phyloP scores from a whole-genome alignment of 2,797 vertebrate species.

The Rhinogobio ventralis region DNA sequence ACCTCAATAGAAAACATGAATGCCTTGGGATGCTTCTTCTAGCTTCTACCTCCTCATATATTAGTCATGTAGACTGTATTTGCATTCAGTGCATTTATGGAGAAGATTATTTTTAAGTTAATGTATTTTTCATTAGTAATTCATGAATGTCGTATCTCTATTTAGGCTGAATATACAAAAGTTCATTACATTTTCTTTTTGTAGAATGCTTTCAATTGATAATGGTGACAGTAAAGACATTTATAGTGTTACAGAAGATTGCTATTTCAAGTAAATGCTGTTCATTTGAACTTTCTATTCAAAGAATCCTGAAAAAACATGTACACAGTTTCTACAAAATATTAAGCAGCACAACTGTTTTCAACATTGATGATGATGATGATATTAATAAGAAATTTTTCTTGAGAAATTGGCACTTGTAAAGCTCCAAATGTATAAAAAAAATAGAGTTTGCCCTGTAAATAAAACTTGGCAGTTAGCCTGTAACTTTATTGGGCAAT shows the following conservation, averaged over 20 bases:
- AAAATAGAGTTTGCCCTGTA: neutral
- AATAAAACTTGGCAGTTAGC: neutral
- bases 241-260: neutral
- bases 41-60: neutral
- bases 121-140: constrained; percentile 7
- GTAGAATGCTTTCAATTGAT: neutral
- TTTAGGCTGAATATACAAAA: constrained; percentile 13
- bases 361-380: neutral
- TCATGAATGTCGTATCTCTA: neutral
- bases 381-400: neutral
- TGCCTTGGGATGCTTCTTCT: constrained; percentile 15
- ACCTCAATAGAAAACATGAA: constrained; percentile 14
- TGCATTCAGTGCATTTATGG: neutral
- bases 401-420: neutral
- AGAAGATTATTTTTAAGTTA: constrained; percentile 10
- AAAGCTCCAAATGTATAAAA: neutral
- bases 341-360: neutral
- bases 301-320: neutral
- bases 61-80: constrained; percentile 28
- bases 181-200: neutral
- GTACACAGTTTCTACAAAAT: neutral
- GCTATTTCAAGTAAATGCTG: neutral
- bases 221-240: neutral
- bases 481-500: neutral
- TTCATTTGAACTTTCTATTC: neutral